Conservation (phyloP, 2,797 vertebrate genomes). For the Adelosebastes latens region DNA sequence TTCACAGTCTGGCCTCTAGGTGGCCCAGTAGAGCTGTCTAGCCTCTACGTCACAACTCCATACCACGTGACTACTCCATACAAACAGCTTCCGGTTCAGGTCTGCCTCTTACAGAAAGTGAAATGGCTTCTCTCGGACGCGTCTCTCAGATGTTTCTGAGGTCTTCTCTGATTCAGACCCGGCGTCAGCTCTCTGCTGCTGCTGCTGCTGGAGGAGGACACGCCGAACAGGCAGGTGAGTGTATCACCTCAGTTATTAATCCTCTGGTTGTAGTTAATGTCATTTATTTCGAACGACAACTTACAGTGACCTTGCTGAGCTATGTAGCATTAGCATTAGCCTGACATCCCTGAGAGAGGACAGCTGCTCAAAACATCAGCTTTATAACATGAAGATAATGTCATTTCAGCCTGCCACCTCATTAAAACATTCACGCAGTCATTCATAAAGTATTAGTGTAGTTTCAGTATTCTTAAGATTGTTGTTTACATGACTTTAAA, state of each 20-base stretch:
- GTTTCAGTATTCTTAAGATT: rapidly evolving
- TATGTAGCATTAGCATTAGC: constrained; percentile 7
- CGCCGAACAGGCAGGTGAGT: constrained; percentile 65
- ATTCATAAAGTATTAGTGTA: rapidly evolving
- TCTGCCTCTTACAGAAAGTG: constrained; percentile 12
- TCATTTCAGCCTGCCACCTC: neutral
- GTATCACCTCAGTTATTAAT: rapidly evolving
- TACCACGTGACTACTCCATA: no score
- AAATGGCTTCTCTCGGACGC: constrained; percentile 78
- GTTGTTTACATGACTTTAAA: neutral
- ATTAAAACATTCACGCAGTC: rapidly evolving
- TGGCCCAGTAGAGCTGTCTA: neutral
- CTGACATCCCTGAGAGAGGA: constrained; percentile 9
- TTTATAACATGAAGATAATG: neutral
- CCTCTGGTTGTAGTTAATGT: rapidly evolving
- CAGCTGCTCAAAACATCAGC: neutral
- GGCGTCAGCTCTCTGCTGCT: constrained; percentile 77
- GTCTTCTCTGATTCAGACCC: constrained; percentile 64
- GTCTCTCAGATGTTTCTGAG: constrained; percentile 54
- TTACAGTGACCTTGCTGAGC: constrained; percentile 74
- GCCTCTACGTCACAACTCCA: constrained; percentile 13
- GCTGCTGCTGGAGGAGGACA: constrained; percentile 65
- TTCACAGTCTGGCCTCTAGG: neutral
- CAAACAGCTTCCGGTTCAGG: constrained; percentile 42
- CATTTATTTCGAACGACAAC: rapidly evolving